These are phyloP conservation scores for Chanos chanos DNA, from an alignment of 2,797 vertebrate genomes.

Conservation along the genomic window DNA sequence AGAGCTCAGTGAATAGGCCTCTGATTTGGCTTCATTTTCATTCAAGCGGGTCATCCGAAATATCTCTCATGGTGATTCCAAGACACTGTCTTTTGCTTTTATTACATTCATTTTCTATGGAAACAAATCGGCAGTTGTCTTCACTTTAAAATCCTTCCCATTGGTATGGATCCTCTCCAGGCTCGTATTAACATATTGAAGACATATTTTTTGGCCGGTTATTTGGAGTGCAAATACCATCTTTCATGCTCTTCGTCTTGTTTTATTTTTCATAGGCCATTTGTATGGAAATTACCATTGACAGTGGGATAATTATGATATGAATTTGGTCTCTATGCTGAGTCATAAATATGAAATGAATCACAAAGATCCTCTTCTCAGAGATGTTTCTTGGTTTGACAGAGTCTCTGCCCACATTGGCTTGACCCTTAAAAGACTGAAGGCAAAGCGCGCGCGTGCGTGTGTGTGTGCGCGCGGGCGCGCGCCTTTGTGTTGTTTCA, in stretches of 20 bases:
- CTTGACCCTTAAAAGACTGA: conserved; percentile 18
- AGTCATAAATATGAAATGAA: conserved; percentile 46
- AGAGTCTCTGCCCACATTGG: conserved; percentile 43
- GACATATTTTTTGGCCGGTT: conserved; percentile 13
- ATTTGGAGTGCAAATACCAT: conserved; percentile 20
- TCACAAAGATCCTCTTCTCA: conserved; percentile 44
- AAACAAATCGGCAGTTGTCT: too few species aligned
- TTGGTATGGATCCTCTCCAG: too few species aligned
- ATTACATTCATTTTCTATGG: too few species aligned
- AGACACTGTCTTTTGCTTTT: too few species aligned
- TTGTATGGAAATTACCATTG: conserved; percentile 42
- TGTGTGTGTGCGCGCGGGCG: conserved; percentile 6
- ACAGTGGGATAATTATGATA: conserved; percentile 45
- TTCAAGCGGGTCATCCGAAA: too few species aligned
- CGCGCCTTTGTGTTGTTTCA: too few species aligned
- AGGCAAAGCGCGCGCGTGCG: conserved; percentile 5
- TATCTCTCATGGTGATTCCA: too few species aligned
- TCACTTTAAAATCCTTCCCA: too few species aligned
- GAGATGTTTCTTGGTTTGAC: conserved; percentile 37
- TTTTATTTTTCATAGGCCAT: conserved; percentile 37
- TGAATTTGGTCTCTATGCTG: conserved; percentile 38
- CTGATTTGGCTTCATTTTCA: too few species aligned
- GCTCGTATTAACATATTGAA: conserved; percentile 25
- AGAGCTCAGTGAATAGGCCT: too few species aligned
- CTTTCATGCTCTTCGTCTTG: conserved; percentile 31